Conservation (phyloP, 2,888 invertebrate genomes). For the Oscheius sp. region DNA sequence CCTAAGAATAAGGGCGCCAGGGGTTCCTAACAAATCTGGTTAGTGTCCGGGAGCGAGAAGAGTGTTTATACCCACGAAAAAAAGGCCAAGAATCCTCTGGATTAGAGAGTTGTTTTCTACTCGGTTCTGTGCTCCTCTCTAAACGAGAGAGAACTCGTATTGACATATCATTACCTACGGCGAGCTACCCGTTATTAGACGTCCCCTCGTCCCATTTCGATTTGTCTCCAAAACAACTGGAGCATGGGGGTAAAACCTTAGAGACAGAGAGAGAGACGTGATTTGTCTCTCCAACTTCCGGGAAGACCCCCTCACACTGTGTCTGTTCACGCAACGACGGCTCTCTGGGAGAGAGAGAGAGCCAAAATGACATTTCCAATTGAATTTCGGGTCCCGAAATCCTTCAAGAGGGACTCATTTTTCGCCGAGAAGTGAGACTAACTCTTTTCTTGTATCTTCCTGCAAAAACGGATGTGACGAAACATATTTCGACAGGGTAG, state of each 20-base stretch:
- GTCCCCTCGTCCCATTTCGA: conserved; percentile 18
- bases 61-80: no score
- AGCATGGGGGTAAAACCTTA: not conserved
- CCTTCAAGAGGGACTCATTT: not conserved
- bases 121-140: not conserved
- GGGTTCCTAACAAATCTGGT: no score
- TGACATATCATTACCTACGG: conserved; percentile 36
- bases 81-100: no score
- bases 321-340: conserved; percentile 7
- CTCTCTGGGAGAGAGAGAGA: not conserved
- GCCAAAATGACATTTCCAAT: conserved; percentile 33
- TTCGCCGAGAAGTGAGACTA: no score
- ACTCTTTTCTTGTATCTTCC: no score
- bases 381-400: conserved; percentile 9
- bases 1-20: no score
- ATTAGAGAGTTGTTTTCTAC: no score
- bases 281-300: not conserved
- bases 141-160: conserved; percentile 7
- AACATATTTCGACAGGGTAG: not conserved
- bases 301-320: not conserved
- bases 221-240: conserved; percentile 26
- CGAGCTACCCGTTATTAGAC: conserved; percentile 24
- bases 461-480: not conserved
- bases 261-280: not conserved
- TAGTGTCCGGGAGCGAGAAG: no score